phyloP scores from a whole-genome alignment of 2,888 invertebrate genomes.

The Dichetophora obliterata region DNA sequence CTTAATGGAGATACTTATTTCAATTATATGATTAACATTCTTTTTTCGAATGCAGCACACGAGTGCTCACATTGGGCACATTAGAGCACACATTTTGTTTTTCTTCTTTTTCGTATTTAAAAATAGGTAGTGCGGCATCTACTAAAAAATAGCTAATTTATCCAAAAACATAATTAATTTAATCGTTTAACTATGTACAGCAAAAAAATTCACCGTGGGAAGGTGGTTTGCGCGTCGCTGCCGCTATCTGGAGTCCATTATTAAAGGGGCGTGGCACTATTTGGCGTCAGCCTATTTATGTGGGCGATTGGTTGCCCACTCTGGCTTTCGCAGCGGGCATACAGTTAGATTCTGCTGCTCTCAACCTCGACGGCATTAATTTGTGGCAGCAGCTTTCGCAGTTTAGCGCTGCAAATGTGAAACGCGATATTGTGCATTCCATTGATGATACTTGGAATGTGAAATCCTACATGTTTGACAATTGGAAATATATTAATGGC shows the following conservation, averaged over 20 bases:
- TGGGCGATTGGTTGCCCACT: slow-evolving; percentile 93
- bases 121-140: no score
- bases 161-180: no score
- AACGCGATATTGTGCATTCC: slow-evolving; percentile 83
- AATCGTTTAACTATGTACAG: no score
- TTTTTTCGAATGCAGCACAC: no score
- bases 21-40: no score
- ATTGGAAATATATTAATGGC: slow-evolving; percentile 85
- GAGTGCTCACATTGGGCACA: no score
- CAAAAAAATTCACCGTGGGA: slow-evolving; percentile 94
- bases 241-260: slow-evolving; percentile 83
- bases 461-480: slow-evolving; percentile 78
- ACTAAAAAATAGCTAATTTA: no score
- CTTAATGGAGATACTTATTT: no score
- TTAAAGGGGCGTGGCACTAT: slow-evolving; percentile 75
- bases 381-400: slow-evolving; percentile 81
- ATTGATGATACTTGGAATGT: slow-evolving; percentile 85
- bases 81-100: no score
- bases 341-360: slow-evolving; percentile 50
- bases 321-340: slow-evolving; percentile 75
- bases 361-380: slow-evolving; percentile 80
- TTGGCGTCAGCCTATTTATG: slow-evolving; percentile 81
- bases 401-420: slow-evolving; percentile 73
- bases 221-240: slow-evolving; percentile 88
- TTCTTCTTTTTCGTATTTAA: no score